Conservation (phyloP, 2,888 invertebrate species). For the Lamellibrachia columna region DNA sequence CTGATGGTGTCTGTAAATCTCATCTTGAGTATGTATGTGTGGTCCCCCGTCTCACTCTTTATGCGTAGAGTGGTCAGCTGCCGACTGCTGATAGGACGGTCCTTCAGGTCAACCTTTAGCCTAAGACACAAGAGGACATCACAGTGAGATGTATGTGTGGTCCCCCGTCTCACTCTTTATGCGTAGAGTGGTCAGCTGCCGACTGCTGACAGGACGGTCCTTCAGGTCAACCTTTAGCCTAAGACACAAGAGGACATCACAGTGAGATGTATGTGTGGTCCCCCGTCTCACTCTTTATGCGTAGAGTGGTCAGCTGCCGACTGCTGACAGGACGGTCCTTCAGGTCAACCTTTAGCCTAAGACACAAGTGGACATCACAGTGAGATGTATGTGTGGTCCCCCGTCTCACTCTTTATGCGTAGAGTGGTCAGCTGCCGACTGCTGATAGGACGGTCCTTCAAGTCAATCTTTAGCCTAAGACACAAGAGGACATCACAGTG, state of each 20-base stretch:
- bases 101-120: slow-evolving; percentile 36
- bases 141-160: slow-evolving; percentile 54
- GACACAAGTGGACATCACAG: not conserved
- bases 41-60: slow-evolving; percentile 58
- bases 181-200: slow-evolving; percentile 59
- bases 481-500: not conserved
- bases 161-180: slow-evolving; percentile 59
- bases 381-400: slow-evolving; percentile 58
- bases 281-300: slow-evolving; percentile 59
- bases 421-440: slow-evolving; percentile 59
- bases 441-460: slow-evolving; percentile 43
- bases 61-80: slow-evolving; percentile 60
- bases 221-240: slow-evolving; percentile 40
- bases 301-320: slow-evolving; percentile 57
- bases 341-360: slow-evolving; percentile 40
- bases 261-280: slow-evolving; percentile 56
- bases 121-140: slow-evolving; percentile 25
- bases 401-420: slow-evolving; percentile 57
- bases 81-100: slow-evolving; percentile 48
- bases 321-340: slow-evolving; percentile 46
- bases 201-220: slow-evolving; percentile 46
- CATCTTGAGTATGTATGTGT: slow-evolving; percentile 64
- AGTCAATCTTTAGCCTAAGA: slow-evolving; percentile 38
- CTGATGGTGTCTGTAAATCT: slow-evolving; percentile 59
- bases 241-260: not conserved